Evolutionary conservation across 2,113 vertebrate genomes (phyloP).

Genomic region (Periophthalmodon schlosseri): DNA sequence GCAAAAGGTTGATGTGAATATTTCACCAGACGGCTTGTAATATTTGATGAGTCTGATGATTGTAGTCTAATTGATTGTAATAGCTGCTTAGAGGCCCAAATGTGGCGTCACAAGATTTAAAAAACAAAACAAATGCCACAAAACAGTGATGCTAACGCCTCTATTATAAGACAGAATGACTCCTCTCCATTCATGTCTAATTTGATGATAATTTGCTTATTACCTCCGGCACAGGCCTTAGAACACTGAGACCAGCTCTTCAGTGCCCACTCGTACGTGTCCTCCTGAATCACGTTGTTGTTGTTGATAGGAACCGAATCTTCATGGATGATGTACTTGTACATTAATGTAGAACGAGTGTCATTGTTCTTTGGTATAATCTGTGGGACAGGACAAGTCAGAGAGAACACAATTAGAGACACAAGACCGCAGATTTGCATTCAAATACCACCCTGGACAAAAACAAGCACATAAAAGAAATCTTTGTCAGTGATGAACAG

Average conservation of each 20-base stretch:
- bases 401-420: background rate
- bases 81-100: background rate
- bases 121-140: background rate
- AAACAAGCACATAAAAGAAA: background rate
- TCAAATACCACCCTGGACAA: background rate
- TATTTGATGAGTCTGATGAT: background rate
- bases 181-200: background rate
- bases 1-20: too few relatives aligned
- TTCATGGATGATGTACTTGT: slow-evolving; percentile 96
- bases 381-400: slow-evolving; percentile 62
- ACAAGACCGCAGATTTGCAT: slow-evolving; percentile 3
- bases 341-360: slow-evolving; percentile 89
- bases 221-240: slow-evolving; percentile 93
- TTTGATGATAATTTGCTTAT: slow-evolving; percentile 15
- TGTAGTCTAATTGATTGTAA: background rate
- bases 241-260: slow-evolving; percentile 98
- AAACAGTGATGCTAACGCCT: background rate
- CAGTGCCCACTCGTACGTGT: slow-evolving; percentile 93
- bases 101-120: background rate
- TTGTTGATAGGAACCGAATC: slow-evolving; percentile 92
- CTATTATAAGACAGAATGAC: background rate
- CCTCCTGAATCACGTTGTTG: slow-evolving; percentile 96
- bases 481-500: background rate
- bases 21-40: background rate
- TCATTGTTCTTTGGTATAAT: slow-evolving; percentile 94